A percentile compares a stretch with the other conserved stretches of the same genome.
Evolutionary conservation across 2,797 vertebrate species (phyloP).

Genomic region (Sciaenops ocellatus): DNA sequence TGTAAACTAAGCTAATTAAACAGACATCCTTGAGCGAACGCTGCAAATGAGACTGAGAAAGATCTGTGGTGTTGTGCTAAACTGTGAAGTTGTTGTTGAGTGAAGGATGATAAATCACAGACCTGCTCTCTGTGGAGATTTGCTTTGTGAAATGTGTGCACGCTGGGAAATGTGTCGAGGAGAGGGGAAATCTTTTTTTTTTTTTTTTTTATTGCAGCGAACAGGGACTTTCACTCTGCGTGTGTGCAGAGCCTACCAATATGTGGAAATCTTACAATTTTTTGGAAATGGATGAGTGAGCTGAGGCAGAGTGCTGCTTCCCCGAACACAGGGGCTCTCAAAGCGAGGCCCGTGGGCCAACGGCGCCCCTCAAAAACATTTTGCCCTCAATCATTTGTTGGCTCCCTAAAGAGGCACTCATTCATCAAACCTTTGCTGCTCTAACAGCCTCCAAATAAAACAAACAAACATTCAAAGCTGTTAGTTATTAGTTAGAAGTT

Average conservation of each 20-base stretch:
- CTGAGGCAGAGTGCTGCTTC: background rate
- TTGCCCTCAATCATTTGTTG: background rate
- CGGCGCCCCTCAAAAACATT: background rate
- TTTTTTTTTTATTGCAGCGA: background rate
- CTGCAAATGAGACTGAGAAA: conserved; percentile 38
- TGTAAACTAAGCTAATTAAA: conserved; percentile 54
- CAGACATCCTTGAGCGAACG: conserved; percentile 47
- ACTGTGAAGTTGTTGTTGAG: conserved; percentile 35
- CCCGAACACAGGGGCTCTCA: background rate
- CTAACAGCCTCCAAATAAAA: conserved; percentile 17
- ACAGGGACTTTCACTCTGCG: background rate
- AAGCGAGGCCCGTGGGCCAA: background rate
- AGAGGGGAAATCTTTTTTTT: conserved; percentile 17
- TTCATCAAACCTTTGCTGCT: background rate
- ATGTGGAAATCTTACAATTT: conserved; percentile 26
- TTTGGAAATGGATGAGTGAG: conserved; percentile 3
- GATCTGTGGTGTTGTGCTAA: conserved; percentile 30
- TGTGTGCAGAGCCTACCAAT: conserved; percentile 18
- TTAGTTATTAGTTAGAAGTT: too few relatives aligned
- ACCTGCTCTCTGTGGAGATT: conserved; percentile 38
- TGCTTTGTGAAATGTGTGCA: conserved; percentile 23
- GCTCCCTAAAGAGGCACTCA: too few relatives aligned
- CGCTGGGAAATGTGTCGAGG: conserved; percentile 7
- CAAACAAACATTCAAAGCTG: conserved; percentile 19
- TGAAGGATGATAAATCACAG: conserved; percentile 48